These are phyloP conservation scores for Ochropacha duplaris DNA, from an alignment of 2,888 invertebrate genomes.

Conservation along the genomic window DNA sequence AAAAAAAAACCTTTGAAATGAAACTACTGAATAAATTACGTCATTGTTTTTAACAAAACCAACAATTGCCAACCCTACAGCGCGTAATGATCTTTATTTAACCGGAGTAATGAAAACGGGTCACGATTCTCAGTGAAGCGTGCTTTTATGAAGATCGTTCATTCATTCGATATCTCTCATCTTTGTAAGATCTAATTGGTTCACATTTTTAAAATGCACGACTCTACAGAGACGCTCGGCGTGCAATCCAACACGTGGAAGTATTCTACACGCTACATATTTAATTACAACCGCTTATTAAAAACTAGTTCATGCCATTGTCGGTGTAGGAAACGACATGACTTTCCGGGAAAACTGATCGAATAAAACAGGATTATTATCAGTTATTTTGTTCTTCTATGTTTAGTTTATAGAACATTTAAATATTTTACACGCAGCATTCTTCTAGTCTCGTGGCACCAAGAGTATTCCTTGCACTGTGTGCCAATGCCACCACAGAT, in stretches of 20 bases:
- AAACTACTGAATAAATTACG: background rate
- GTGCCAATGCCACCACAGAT: too few relatives aligned
- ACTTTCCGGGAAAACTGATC: background rate
- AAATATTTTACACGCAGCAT: too few relatives aligned
- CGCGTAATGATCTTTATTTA: conserved; percentile 13
- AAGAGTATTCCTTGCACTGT: too few relatives aligned
- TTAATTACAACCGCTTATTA: background rate
- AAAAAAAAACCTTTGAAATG: background rate
- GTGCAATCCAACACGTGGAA: too few relatives aligned
- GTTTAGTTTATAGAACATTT: too few relatives aligned
- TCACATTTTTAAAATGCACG: background rate
- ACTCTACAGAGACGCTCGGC: background rate
- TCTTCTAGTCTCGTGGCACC: too few relatives aligned
- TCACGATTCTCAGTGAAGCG: conserved; percentile 13
- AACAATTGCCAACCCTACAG: conserved; percentile 14
- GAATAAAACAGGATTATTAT: too few relatives aligned
- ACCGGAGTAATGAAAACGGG: conserved; percentile 17
- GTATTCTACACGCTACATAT: background rate
- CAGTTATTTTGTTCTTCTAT: too few relatives aligned
- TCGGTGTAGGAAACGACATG: background rate
- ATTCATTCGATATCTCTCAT: conserved; percentile 15
- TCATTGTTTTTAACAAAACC: conserved; percentile 18
- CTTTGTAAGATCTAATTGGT: conserved; percentile 6
- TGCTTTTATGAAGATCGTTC: conserved; percentile 19
- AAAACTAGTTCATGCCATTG: background rate